Evolutionary conservation across 1,140 invertebrate genomes (phyloP), one percentile per base, ranked within the genome.

Genomic region (Pogonomyrmex californicus): DNA sequence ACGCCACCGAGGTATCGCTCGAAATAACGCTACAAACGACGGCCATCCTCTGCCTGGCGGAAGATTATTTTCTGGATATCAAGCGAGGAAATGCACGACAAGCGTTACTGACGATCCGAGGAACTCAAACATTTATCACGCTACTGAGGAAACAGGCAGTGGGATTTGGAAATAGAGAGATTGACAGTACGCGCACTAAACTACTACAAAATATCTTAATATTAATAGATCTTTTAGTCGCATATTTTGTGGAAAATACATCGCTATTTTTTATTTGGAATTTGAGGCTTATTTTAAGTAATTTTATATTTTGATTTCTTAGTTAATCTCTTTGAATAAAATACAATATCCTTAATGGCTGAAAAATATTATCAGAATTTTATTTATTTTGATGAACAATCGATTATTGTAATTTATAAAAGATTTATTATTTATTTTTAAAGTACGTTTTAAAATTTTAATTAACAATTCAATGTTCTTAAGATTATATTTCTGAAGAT

Each of bases 11-110:
- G 41, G 4, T 23, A 82, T 17, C 30, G 54, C 68, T 49, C 54
- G 44, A 75, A 83, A 73, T 83, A 83, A 73, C 33, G 33, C 54
- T 73, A 60, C 33, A 60, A 75, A 83, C 54, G 17, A 49, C 44
- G 12, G 4, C 3, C 33, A 44, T 60, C 0, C 54, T 38, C 41
- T 23, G 68, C 79, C 33, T 41, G 54, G 66, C 17, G 66, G 41
- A 60, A 75, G 54, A 83, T 83, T 83, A 75, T 60, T 83, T 83
- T 60, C 79, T 56, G 41, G 68, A 49, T 47, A 60, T 82, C 79
- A 60, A 49, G 44, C 68, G 68, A 83, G 70, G 68, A 83, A 83
- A 73, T 12, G 49, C 54, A 38, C 33, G 79, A 82, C 66, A 73
- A 82, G 66, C 79, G 54, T 73, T 49, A 75, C 77, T 23, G n/a